Percentiles rank a stretch among this genome's conserved stretches.
phyloP scores from a whole-genome alignment of 2,888 invertebrate species.

The Folsomia candida region DNA sequence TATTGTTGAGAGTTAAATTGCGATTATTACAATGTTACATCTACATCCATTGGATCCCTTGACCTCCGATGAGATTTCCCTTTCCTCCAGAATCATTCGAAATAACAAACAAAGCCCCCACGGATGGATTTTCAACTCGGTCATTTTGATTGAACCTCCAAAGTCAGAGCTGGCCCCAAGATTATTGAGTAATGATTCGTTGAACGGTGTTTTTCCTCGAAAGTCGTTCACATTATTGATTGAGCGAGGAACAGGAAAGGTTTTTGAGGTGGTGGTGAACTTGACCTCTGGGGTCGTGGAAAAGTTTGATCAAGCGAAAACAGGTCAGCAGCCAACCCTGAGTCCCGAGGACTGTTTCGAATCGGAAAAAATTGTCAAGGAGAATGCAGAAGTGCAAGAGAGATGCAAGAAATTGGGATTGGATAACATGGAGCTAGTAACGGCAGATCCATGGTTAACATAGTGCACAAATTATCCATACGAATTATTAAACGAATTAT shows the following conservation, averaged over 20 bases:
- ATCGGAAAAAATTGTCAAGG: constrained; percentile 36
- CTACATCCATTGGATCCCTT: constrained; percentile 44
- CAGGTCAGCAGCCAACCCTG: constrained; percentile 39
- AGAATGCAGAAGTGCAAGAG: constrained; percentile 28
- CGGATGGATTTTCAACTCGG: constrained; percentile 44
- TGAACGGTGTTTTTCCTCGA: constrained; percentile 17
- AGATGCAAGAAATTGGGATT: constrained; percentile 34
- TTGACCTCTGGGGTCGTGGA: constrained; percentile 31
- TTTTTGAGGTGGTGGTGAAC: constrained; percentile 40
- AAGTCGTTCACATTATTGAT: constrained; percentile 40
- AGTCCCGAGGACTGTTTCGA: constrained; percentile 40
- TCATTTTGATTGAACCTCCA: constrained; percentile 36
- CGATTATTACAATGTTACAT: no score
- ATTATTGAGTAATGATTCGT: constrained; percentile 18
- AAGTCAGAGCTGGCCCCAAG: constrained; percentile 28
- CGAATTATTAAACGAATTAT: not conserved
- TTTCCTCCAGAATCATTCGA: constrained; percentile 25
- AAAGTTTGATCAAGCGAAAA: constrained; percentile 17
- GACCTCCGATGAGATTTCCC: constrained; percentile 32
- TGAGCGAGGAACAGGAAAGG: constrained; percentile 30
- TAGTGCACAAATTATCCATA: not conserved
- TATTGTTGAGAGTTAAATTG: no score
- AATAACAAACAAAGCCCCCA: constrained; percentile 15
- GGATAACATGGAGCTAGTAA: constrained; percentile 38
- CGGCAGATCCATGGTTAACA: constrained; percentile 45